A percentile compares a stretch with the other conserved stretches of the same genome.
These are phyloP conservation scores for Mormyrus iriodes DNA, from an alignment of 2,113 vertebrate genomes.

Conservation along the genomic window DNA sequence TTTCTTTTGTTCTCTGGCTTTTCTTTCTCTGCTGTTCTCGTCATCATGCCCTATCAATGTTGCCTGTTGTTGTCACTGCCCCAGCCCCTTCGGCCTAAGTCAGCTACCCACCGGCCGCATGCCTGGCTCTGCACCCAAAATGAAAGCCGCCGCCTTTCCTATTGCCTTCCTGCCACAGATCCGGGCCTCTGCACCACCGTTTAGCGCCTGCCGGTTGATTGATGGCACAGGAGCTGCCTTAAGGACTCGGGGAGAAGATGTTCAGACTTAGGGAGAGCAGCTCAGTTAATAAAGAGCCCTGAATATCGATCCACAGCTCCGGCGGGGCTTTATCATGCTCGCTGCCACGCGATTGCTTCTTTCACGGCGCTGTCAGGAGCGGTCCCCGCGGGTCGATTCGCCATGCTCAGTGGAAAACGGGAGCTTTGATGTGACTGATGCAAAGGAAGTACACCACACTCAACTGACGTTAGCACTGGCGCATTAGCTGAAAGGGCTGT, in stretches of 20 bases:
- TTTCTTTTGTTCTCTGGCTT: neutral
- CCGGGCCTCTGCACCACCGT: neutral
- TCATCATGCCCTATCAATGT: neutral
- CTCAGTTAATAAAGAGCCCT: constrained; percentile 15
- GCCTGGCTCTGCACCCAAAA: no score
- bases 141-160: no score
- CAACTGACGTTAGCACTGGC: neutral
- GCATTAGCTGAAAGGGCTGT: neutral
- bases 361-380: neutral
- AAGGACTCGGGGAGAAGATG: neutral
- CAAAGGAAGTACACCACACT: neutral
- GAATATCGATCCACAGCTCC: neutral
- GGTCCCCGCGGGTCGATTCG: neutral
- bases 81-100: neutral
- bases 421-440: neutral
- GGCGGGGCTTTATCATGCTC: neutral
- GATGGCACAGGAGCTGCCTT: constrained; percentile 42
- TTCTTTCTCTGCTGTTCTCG: neutral
- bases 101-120: neutral
- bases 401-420: no score
- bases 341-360: neutral
- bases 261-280: neutral
- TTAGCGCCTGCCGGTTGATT: constrained; percentile 57
- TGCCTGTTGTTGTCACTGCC: neutral
- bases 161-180: no score